Evolutionary conservation across 2,888 invertebrate genomes (phyloP).

Genomic region (Spodoptera exigua): DNA sequence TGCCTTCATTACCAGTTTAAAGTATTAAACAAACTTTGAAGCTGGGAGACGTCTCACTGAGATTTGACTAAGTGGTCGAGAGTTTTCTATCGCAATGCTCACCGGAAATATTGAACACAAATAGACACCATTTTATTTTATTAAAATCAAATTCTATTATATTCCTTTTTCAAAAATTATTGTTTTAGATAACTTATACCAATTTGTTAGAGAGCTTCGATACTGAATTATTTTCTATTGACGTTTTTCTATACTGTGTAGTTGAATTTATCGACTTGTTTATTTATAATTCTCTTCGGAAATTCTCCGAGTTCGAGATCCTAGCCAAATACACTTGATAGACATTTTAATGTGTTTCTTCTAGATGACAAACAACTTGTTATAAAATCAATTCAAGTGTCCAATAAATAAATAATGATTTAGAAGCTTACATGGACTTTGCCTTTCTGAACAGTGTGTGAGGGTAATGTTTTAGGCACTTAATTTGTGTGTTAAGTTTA

Average conservation of each 20-base stretch:
- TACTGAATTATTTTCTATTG: not conserved
- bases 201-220: not conserved
- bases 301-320: not conserved
- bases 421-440: constrained; percentile 35
- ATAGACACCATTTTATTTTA: constrained; percentile 60
- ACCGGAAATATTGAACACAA: constrained; percentile 62
- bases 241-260: not conserved
- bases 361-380: no score
- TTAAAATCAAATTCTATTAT: constrained; percentile 22
- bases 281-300: no score
- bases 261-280: no score
- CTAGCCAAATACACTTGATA: not conserved
- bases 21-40: constrained; percentile 86
- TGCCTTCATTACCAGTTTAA: constrained; percentile 88
- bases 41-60: constrained; percentile 75
- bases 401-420: not conserved
- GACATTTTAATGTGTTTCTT: no score
- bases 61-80: constrained; percentile 80
- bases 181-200: not conserved
- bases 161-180: constrained; percentile 6
- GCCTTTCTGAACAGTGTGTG: constrained; percentile 48
- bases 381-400: no score
- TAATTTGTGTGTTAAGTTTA: constrained; percentile 81
- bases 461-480: constrained; percentile 65
- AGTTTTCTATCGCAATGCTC: constrained; percentile 64